Conservation (phyloP, 37 sponge, comb jelly and placozoan species). For the Agelas oroides region DNA sequence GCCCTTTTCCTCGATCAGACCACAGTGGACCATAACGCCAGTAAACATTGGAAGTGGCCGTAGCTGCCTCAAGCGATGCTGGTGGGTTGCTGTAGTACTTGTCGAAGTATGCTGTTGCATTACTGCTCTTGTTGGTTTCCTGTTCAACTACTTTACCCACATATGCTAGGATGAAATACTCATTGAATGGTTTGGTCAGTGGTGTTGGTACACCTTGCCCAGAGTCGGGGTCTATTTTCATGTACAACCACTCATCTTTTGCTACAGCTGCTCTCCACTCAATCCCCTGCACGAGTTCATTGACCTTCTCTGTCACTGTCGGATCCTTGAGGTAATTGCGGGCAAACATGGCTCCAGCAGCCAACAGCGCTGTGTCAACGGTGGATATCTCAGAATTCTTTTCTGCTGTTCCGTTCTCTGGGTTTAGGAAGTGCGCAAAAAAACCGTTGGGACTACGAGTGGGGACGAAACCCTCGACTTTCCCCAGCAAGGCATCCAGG, state of each 20-base stretch:
- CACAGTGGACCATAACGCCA: no score
- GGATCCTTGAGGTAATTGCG: conserved; percentile 7
- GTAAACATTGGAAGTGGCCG: no score
- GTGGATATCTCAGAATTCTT: conserved; percentile 6
- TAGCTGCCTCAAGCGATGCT: no score
- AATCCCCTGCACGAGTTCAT: not conserved
- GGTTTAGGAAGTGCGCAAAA: conserved; percentile 5
- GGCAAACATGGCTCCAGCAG: conserved; percentile 10
- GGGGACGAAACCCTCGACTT: not conserved
- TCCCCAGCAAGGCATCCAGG: not conserved
- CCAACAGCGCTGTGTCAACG: conserved; percentile 13
- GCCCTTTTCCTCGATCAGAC: no score
- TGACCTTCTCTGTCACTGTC: not conserved
- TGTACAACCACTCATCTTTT: not conserved
- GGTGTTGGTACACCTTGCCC: conserved; percentile 4
- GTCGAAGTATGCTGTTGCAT: no score
- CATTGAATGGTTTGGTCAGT: no score
- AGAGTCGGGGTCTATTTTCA: not conserved
- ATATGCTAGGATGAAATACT: no score
- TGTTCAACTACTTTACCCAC: no score
- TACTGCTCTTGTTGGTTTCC: no score
- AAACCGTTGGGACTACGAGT: not conserved
- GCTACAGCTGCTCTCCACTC: conserved; percentile 7
- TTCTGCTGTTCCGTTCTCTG: not conserved
- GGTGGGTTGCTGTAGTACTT: no score